Conservation (phyloP, 2,113 vertebrate genomes). For the Caranx ignobilis region DNA sequence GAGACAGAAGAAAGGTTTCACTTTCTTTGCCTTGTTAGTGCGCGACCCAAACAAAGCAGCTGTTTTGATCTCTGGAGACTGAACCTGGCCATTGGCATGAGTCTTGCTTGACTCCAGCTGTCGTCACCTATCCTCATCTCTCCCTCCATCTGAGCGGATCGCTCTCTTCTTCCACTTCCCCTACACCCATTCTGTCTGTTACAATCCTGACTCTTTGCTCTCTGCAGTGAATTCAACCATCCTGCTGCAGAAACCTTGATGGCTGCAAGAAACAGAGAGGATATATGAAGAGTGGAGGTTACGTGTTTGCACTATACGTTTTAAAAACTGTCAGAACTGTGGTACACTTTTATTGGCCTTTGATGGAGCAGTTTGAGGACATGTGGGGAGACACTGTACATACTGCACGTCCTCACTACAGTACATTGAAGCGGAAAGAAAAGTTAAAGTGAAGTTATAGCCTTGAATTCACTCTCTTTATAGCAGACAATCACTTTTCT, state of each 20-base stretch:
- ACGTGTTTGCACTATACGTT: not conserved
- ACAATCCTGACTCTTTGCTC: not conserved
- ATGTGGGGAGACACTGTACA: not conserved
- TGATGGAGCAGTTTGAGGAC: not conserved
- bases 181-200: constrained; percentile 16
- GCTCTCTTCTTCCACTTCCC: constrained; percentile 18
- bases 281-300: not conserved
- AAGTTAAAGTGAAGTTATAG: not conserved
- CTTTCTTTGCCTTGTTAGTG: constrained; percentile 2
- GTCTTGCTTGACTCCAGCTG: constrained; percentile 34
- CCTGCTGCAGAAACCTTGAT: not conserved
- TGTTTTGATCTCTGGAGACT: constrained; percentile 38
- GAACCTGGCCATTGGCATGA: constrained; percentile 41
- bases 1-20: not conserved
- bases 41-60: constrained; percentile 20
- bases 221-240: constrained; percentile 2
- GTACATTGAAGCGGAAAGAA: not conserved
- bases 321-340: not conserved
- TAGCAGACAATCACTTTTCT: too few species aligned
- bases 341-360: not conserved
- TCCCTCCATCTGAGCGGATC: constrained; percentile 32
- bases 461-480: too few species aligned
- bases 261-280: too few species aligned
- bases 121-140: constrained; percentile 42
- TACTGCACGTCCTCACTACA: not conserved